phyloP scores from a whole-genome alignment of 2,797 vertebrate species.

The Scolopax rusticola region DNA sequence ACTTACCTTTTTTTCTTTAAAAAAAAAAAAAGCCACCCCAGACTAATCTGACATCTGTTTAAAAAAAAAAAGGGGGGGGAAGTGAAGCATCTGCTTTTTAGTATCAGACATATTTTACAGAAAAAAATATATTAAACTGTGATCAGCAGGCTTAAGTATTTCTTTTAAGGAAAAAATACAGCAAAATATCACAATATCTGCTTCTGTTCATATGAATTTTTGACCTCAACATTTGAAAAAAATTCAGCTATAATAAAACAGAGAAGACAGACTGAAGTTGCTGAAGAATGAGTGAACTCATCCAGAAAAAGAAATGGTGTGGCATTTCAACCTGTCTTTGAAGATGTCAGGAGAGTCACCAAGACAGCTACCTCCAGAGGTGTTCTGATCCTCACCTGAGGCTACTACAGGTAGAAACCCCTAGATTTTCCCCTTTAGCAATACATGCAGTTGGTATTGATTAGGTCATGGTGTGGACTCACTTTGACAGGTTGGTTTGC shows the following conservation, averaged over 20 bases:
- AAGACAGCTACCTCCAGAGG: not conserved
- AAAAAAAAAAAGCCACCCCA: not conserved
- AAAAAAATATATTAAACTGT: not conserved
- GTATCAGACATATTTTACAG: not conserved
- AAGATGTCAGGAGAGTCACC: not conserved
- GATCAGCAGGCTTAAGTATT: not conserved
- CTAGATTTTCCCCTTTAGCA: not conserved
- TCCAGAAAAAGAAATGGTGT: not conserved
- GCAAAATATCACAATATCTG: not conserved
- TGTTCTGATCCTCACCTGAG: not conserved
- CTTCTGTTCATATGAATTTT: not conserved
- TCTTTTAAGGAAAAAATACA: not conserved
- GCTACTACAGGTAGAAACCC: not conserved
- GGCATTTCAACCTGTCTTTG: not conserved
- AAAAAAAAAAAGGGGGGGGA: not conserved
- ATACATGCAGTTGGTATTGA: not conserved
- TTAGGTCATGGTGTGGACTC: not conserved
- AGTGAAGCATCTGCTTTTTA: not conserved
- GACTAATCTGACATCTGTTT: not conserved
- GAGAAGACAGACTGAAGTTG: not conserved
- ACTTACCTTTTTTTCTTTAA: conserved; percentile 47
- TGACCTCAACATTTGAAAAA: not conserved
- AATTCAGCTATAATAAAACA: not conserved
- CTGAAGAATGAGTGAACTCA: not conserved
- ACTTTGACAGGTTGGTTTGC: not conserved